Conservation (phyloP, 1,140 invertebrate genomes). For the Euwallacea similis region DNA sequence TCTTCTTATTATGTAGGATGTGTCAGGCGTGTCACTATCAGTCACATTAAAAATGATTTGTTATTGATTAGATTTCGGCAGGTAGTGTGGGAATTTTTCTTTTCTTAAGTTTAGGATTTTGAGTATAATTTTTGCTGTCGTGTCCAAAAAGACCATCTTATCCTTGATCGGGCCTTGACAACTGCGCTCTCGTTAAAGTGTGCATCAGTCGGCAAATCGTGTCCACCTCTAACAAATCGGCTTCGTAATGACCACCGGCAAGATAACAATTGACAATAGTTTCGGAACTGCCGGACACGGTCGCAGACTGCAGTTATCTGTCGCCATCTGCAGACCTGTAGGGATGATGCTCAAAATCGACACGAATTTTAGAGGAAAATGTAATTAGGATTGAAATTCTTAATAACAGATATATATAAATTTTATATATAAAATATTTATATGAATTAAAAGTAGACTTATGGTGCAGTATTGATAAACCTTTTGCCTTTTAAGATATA, state of each 20-base stretch:
- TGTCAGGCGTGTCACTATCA: constrained; percentile 24
- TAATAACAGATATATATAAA: too few species aligned
- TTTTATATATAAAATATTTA: too few species aligned
- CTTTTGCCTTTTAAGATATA: too few species aligned
- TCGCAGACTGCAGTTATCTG: constrained; percentile 41
- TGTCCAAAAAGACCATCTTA: too few species aligned
- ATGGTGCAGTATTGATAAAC: too few species aligned
- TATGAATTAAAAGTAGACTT: too few species aligned
- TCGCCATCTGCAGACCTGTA: constrained; percentile 41
- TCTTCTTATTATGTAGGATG: constrained; percentile 21
- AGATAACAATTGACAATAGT: constrained; percentile 42
- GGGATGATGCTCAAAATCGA: background rate
- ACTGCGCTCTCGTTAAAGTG: constrained; percentile 29
- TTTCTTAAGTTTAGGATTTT: background rate
- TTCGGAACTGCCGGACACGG: constrained; percentile 32
- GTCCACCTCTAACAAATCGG: constrained; percentile 31
- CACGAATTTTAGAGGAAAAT: too few species aligned
- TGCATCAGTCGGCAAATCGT: constrained; percentile 24
- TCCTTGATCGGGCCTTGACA: background rate
- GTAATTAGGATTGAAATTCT: too few species aligned
- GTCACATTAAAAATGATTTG: constrained; percentile 29
- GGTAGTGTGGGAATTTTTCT: constrained; percentile 23
- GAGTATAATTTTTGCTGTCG: too few species aligned
- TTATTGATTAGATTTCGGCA: constrained; percentile 15
- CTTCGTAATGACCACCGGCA: constrained; percentile 32